Evolutionary conservation across 1,140 invertebrate species (phyloP).

Genomic region (Oreohelix idahoensis): DNA sequence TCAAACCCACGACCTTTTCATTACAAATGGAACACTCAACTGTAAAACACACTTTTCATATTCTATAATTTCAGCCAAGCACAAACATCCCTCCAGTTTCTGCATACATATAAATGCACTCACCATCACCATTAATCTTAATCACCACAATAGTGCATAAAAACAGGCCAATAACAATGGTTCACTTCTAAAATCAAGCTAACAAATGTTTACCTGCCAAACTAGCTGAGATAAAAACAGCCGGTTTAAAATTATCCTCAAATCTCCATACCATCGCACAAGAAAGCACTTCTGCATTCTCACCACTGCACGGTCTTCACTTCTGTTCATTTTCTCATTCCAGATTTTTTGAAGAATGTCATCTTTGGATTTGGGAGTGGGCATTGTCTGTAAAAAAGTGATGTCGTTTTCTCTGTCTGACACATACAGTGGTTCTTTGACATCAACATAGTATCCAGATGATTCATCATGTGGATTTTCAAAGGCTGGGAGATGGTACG

Average conservation of each 20-base stretch:
- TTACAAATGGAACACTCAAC: too few species aligned
- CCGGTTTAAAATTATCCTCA: neutral
- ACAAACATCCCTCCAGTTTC: too few species aligned
- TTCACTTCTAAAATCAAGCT: too few species aligned
- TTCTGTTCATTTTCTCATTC: conserved; percentile 58
- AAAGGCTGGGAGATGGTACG: conserved; percentile 49
- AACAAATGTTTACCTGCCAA: conserved; percentile 39
- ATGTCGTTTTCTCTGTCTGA: neutral
- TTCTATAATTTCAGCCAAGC: too few species aligned
- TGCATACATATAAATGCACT: too few species aligned
- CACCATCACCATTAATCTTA: too few species aligned
- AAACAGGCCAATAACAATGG: too few species aligned
- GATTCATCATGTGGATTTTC: conserved; percentile 39
- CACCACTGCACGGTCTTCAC: conserved; percentile 32
- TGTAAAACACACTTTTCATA: too few species aligned
- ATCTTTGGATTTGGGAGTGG: conserved; percentile 54
- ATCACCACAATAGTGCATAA: too few species aligned
- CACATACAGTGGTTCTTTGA: conserved; percentile 23
- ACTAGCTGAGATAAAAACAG: conserved; percentile 28
- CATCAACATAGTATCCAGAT: conserved; percentile 30
- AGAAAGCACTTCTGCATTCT: conserved; percentile 22
- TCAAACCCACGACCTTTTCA: too few species aligned
- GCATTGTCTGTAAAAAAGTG: conserved; percentile 54
- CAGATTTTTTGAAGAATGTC: conserved; percentile 66
- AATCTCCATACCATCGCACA: conserved; percentile 31